A percentile compares a stretch with the other conserved stretches of the same genome.
phyloP scores from a whole-genome alignment of 2,888 invertebrate species.

The Arge pagana region DNA sequence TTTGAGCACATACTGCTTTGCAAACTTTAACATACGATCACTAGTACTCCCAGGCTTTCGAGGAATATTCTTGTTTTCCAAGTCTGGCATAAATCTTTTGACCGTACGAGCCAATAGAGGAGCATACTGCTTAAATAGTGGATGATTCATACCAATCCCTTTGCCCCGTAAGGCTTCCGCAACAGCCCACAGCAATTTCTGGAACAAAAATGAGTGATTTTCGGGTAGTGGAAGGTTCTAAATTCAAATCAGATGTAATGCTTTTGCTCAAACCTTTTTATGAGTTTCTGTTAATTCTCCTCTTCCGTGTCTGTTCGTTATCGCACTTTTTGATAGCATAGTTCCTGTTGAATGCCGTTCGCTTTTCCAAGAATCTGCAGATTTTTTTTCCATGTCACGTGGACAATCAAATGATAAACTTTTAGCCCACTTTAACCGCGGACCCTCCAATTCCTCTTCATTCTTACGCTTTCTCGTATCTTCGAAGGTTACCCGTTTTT shows the following conservation, averaged over 20 bases:
- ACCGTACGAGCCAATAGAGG: constrained; percentile 71
- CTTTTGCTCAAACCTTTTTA: constrained; percentile 65
- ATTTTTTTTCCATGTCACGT: constrained; percentile 39
- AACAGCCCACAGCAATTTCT: constrained; percentile 84
- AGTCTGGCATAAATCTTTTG: constrained; percentile 66
- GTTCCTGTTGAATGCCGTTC: constrained; percentile 44
- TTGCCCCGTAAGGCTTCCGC: constrained; percentile 74
- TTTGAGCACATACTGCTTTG: constrained; percentile 51
- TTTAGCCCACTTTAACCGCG: constrained; percentile 49
- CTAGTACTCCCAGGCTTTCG: constrained; percentile 68
- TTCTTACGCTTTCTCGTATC: constrained; percentile 49
- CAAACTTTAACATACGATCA: constrained; percentile 72
- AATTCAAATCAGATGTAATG: constrained; percentile 20
- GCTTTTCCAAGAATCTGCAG: constrained; percentile 35
- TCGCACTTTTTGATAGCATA: constrained; percentile 36
- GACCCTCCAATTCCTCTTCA: constrained; percentile 50
- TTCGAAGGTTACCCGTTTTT: constrained; percentile 27
- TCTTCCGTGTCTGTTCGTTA: constrained; percentile 38
- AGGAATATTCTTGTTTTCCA: constrained; percentile 55
- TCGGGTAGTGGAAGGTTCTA: not conserved
- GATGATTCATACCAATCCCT: constrained; percentile 72
- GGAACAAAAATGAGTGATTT: constrained; percentile 36
- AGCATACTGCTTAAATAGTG: constrained; percentile 74
- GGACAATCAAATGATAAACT: constrained; percentile 65
- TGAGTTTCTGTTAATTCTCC: constrained; percentile 66